A percentile compares a stretch with the other conserved stretches of the same genome.
These are phyloP conservation scores for Scomberomorus guttatus DNA, from an alignment of 2,797 vertebrate genomes.

Conservation along the genomic window DNA sequence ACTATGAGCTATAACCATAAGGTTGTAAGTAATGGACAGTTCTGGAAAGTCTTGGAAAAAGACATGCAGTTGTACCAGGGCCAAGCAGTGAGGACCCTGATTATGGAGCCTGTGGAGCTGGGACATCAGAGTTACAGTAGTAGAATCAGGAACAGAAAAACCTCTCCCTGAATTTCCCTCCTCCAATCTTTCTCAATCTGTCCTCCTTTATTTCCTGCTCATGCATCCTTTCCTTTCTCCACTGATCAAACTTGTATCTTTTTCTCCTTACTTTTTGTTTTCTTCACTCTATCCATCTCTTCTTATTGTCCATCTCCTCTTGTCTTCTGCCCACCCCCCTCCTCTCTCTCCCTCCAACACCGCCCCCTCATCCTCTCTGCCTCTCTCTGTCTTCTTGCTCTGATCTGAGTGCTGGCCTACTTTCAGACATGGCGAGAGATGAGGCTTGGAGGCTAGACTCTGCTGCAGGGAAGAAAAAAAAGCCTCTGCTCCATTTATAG, in stretches of 20 bases:
- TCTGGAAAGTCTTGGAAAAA: neutral
- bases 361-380: conserved; percentile 35
- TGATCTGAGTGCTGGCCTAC: conserved; percentile 80
- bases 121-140: neutral
- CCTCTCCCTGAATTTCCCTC: neutral
- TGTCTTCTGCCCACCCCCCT: conserved; percentile 41
- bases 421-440: conserved; percentile 82
- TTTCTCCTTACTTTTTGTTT: conserved; percentile 8
- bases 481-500: conserved; percentile 83
- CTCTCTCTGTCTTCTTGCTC: conserved; percentile 47
- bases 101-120: neutral
- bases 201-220: neutral
- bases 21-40: too few species aligned
- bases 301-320: conserved; percentile 53
- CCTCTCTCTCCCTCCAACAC: conserved; percentile 17
- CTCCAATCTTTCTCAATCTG: neutral
- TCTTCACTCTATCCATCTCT: conserved; percentile 52
- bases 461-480: conserved; percentile 76
- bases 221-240: conserved; percentile 23
- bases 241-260: neutral
- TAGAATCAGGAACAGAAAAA: neutral
- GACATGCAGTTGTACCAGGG: neutral
- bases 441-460: conserved; percentile 78
- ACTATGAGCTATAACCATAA: neutral
- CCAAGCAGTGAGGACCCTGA: neutral